Evolutionary conservation across 1,140 invertebrate species (phyloP).

Genomic region (Papilio xuthus): DNA sequence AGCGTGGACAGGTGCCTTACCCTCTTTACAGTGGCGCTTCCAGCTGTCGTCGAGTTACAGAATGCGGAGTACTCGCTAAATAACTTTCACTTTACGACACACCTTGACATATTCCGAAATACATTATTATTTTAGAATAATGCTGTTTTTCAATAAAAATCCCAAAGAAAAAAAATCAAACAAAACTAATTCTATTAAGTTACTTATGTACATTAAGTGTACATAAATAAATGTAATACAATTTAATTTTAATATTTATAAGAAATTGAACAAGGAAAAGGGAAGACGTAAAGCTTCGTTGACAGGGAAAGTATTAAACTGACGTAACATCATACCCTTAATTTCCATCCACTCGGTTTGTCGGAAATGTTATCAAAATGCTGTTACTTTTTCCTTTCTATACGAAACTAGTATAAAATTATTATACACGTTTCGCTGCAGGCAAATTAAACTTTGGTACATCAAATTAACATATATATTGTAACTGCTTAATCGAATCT

Average conservation of each 20-base stretch:
- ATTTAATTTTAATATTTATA: neutral
- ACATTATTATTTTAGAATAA: neutral
- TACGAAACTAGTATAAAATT: neutral
- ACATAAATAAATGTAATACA: neutral
- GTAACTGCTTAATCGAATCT: conserved; percentile 10
- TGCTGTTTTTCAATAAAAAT: neutral
- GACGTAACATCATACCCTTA: neutral
- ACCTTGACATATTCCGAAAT: neutral
- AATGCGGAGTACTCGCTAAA: neutral
- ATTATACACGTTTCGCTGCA: neutral
- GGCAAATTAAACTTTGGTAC: neutral
- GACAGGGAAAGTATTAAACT: neutral
- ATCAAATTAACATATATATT: conserved; percentile 11
- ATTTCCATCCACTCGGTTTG: neutral
- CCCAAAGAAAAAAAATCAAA: too few relatives aligned
- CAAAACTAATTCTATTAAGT: too few relatives aligned
- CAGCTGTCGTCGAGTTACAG: neutral
- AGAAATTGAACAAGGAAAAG: neutral
- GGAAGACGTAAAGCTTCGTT: neutral
- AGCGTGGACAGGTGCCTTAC: conserved; percentile 1
- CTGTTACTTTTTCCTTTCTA: neutral
- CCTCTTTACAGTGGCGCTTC: neutral
- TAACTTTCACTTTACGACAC: neutral
- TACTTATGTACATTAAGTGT: neutral
- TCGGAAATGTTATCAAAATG: neutral